Evolutionary conservation across 2,888 invertebrate genomes (phyloP).

Genomic region (Cryptocheilus praepositus): DNA sequence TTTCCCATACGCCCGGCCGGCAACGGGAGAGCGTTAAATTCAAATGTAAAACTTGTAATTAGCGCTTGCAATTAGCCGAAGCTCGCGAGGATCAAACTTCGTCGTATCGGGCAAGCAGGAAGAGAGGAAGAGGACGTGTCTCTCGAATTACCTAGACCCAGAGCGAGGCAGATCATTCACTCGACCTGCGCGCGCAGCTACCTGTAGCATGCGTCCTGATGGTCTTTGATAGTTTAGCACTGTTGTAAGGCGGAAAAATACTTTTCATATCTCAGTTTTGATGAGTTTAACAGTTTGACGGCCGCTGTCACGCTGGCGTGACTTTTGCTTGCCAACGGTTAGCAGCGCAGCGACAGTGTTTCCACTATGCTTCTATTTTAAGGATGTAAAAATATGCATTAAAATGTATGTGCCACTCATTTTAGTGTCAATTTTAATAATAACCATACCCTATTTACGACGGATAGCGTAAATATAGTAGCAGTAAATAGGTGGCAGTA

Average conservation of each 20-base stretch:
- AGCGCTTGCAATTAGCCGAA: conserved; percentile 43
- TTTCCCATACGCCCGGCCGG: conserved; percentile 31
- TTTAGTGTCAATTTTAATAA: too few relatives aligned
- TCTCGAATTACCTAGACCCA: background rate
- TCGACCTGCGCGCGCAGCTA: background rate
- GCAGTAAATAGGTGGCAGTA: too few relatives aligned
- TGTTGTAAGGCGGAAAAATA: conserved; percentile 14
- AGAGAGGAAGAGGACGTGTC: background rate
- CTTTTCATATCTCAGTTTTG: too few relatives aligned
- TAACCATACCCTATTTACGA: too few relatives aligned
- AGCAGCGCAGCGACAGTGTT: too few relatives aligned
- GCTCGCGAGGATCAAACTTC: conserved; percentile 46
- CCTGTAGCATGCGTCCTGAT: conserved; percentile 4
- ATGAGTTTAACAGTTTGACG: too few relatives aligned
- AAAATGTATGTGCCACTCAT: too few relatives aligned
- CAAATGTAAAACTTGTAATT: conserved; percentile 53
- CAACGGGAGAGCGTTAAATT: conserved; percentile 40
- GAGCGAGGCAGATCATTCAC: conserved; percentile 3
- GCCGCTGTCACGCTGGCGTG: too few relatives aligned
- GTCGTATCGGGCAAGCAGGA: conserved; percentile 25
- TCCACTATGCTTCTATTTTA: too few relatives aligned
- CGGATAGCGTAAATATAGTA: too few relatives aligned
- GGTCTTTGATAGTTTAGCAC: conserved; percentile 14
- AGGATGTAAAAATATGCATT: too few relatives aligned
- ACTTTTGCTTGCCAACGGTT: too few relatives aligned